A percentile compares a stretch with the other conserved stretches of the same genome.
phyloP scores from a whole-genome alignment of 2,113 vertebrate genomes.

The Dinomys branickii region DNA sequence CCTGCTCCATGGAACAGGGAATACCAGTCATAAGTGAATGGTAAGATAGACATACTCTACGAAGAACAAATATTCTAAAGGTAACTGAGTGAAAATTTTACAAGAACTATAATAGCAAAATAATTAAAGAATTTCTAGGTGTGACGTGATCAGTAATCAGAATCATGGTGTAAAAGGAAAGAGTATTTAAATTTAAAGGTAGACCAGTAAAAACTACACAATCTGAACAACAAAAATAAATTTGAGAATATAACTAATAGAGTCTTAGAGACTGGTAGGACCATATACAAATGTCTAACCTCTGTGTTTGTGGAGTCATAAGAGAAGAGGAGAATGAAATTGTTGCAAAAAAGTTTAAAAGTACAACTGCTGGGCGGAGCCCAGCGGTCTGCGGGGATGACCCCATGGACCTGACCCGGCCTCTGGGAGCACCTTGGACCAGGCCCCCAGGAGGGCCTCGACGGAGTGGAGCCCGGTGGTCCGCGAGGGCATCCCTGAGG shows the following conservation, averaged over 20 bases:
- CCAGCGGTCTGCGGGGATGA: no score
- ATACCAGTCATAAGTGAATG: background rate
- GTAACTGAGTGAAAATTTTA: background rate
- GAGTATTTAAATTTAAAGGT: background rate
- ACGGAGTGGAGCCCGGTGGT: no score
- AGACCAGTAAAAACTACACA: background rate
- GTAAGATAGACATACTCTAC: background rate
- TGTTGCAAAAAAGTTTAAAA: background rate
- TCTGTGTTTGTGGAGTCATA: background rate
- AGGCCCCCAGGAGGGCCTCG: no score
- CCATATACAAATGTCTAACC: no score
- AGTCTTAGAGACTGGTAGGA: background rate
- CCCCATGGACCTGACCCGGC: no score
- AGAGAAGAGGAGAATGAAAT: background rate
- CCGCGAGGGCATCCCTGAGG: no score
- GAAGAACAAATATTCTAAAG: background rate
- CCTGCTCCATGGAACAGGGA: background rate
- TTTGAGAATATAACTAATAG: background rate
- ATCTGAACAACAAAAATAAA: background rate
- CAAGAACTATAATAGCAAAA: background rate
- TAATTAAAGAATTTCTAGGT: background rate
- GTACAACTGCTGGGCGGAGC: background rate
- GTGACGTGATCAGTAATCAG: background rate
- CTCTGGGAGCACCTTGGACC: no score
- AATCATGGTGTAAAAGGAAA: background rate